Conservation (phyloP, 1,140 invertebrate genomes). For the Colletes gigas region DNA sequence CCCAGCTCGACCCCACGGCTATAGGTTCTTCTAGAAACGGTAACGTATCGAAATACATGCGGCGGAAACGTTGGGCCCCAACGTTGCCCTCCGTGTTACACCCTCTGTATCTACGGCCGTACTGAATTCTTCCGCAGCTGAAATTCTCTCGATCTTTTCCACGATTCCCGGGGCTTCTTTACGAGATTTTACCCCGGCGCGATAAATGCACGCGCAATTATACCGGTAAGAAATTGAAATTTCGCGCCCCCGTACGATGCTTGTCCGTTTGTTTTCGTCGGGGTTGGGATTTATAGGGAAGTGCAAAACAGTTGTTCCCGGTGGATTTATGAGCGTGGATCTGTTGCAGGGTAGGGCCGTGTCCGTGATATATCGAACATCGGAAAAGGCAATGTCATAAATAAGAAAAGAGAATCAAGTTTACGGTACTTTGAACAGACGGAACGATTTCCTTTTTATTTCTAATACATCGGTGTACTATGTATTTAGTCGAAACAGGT, state of each 20-base stretch:
- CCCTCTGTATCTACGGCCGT: no score
- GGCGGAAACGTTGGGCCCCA: constrained; percentile 16
- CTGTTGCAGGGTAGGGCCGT: background rate
- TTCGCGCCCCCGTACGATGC: background rate
- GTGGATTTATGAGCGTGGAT: constrained; percentile 33
- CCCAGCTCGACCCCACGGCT: constrained; percentile 58
- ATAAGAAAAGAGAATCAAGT: constrained; percentile 13
- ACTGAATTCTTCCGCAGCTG: no score
- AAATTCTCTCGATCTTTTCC: no score
- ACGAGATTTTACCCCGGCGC: background rate
- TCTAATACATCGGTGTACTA: no score
- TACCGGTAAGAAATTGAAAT: constrained; percentile 18
- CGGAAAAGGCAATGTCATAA: constrained; percentile 8
- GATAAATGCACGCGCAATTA: constrained; percentile 30
- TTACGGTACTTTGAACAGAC: background rate
- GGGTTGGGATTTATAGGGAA: constrained; percentile 21
- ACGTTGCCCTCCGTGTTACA: constrained; percentile 16
- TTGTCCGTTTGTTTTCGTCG: background rate
- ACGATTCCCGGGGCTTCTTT: no score
- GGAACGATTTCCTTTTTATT: no score
- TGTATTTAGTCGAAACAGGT: no score
- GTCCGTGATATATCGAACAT: constrained; percentile 21
- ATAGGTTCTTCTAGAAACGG: constrained; percentile 54
- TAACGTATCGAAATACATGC: constrained; percentile 64
- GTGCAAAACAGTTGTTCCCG: constrained; percentile 38